Conservation (phyloP, 1,140 invertebrate genomes). For the Carposina sasakii region DNA sequence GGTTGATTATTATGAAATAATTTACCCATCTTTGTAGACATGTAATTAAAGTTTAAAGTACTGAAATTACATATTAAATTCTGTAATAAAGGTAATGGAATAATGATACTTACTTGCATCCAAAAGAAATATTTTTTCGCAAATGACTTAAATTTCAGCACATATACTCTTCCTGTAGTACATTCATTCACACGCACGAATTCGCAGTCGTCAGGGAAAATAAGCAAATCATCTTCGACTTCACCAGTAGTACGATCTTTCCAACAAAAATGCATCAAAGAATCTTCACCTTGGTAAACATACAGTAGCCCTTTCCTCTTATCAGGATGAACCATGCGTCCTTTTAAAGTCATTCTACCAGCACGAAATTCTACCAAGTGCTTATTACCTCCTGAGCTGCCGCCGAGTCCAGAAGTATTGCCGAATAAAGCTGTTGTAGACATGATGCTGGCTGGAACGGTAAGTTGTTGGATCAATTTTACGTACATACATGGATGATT, state of each 20-base stretch:
- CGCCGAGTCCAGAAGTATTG: slow-evolving; percentile 79
- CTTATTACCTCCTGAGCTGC: slow-evolving; percentile 88
- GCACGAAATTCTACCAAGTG: slow-evolving; percentile 97
- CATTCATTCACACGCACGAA: slow-evolving; percentile 96
- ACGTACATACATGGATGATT: too few relatives aligned
- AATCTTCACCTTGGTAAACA: slow-evolving; percentile 96
- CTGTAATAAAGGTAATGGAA: too few relatives aligned
- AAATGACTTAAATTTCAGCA: slow-evolving; percentile 97
- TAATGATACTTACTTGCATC: slow-evolving; percentile 94
- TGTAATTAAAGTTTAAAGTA: too few relatives aligned
- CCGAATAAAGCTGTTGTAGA: slow-evolving; percentile 82
- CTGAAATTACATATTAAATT: too few relatives aligned
- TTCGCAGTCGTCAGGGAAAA: slow-evolving; percentile 99
- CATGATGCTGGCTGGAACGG: slow-evolving; percentile 70
- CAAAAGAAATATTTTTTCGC: slow-evolving; percentile 96
- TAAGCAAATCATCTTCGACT: slow-evolving; percentile 91
- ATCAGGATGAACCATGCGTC: slow-evolving; percentile 94
- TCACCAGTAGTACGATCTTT: slow-evolving; percentile 88
- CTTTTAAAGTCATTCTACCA: slow-evolving; percentile 97
- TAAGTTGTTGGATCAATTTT: too few relatives aligned
- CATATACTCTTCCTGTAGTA: slow-evolving; percentile 95
- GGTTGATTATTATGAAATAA: too few relatives aligned
- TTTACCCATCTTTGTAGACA: too few relatives aligned
- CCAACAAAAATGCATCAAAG: slow-evolving; percentile 98
- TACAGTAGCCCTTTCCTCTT: slow-evolving; percentile 96